Base-by-base conservation (phyloP, 2,888 invertebrate species). In the Hydropsyche betteni region DNA sequence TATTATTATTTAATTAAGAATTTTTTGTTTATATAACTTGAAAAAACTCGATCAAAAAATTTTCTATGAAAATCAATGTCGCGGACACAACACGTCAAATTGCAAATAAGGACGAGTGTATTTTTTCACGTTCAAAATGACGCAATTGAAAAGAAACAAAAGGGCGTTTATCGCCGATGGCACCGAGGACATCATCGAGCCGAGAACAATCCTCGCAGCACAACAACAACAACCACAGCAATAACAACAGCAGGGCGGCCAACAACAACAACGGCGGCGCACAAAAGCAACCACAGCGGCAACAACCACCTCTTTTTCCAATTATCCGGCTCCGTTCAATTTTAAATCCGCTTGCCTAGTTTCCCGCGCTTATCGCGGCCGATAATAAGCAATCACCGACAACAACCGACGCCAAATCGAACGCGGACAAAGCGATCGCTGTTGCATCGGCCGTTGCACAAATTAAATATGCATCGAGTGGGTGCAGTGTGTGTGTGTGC, bases 301-400 rank as follows among this genome's bases (percentile, higher is more conserved):
- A 64, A 36, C 64, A 64, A 64, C 36, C 34, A 64, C 36, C 64
- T 36, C 64, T 34, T 36, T 64, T 64, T 34, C 64, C 64, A 64
- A 64, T 64, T 64, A 64, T 64, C 36, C 64, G 1, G 36, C 36
- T 36, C n/a, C 36, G 64, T 64, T 64, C 64, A 36, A 64, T 64
- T 64, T 64, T 64, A 64, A 64, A 34, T 36, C 64, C 36, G 14
- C 55, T 16, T 1, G 55, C 36, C 64, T 64, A 33, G 64, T 64
- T 24, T 36, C 34, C 24, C 24, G 24, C 24, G 64, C 64, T 36
- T 36, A 64, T 64, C 64, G 64, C 58, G 16, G 16, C 16, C 64
- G 36, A 64, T 64, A 64, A 64, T 64, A 64, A 64, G 64, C 64
- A 64, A 64, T 64, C 64, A 36, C 64, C n/a, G 64, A 8, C 64